A percentile compares a stretch with the other conserved stretches of the same genome.
phyloP scores from a whole-genome alignment of 1,140 invertebrate species.

The Lepidostoma basale region DNA sequence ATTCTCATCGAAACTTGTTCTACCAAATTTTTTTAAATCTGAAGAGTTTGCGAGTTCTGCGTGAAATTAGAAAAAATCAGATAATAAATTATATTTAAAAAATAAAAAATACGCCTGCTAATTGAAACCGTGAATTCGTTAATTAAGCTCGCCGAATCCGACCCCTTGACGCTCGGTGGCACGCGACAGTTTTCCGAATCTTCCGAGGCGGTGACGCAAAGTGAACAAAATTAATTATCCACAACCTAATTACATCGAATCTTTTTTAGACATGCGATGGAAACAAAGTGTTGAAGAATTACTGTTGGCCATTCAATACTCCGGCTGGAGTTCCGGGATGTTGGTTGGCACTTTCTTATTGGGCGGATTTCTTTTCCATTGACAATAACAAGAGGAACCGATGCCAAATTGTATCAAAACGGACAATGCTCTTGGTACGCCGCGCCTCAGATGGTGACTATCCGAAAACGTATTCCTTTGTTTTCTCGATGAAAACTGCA shows the following conservation, averaged over 20 bases:
- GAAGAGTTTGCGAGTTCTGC: too few relatives aligned
- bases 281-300: conserved; percentile 1
- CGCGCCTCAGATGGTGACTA: not conserved
- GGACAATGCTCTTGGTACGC: conserved; percentile 3
- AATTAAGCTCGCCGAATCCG: too few relatives aligned
- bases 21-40: too few relatives aligned
- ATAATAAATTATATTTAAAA: too few relatives aligned
- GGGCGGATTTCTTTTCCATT: not conserved
- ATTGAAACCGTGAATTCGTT: too few relatives aligned
- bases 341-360: conserved; percentile 18
- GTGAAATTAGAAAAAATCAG: too few relatives aligned
- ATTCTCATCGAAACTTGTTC: too few relatives aligned
- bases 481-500: not conserved
- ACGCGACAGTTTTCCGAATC: too few relatives aligned
- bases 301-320: conserved; percentile 15
- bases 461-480: not conserved
- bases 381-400: conserved; percentile 14
- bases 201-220: not conserved
- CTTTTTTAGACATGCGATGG: not conserved
- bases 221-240: not conserved
- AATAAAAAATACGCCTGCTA: too few relatives aligned
- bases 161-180: too few relatives aligned
- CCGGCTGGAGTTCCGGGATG: conserved; percentile 21
- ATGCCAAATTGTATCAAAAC: not conserved
- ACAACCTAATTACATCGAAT: conserved; percentile 8